Evolutionary conservation across 2,888 invertebrate genomes (phyloP).

Genomic region (Caenorhabditis afra): DNA sequence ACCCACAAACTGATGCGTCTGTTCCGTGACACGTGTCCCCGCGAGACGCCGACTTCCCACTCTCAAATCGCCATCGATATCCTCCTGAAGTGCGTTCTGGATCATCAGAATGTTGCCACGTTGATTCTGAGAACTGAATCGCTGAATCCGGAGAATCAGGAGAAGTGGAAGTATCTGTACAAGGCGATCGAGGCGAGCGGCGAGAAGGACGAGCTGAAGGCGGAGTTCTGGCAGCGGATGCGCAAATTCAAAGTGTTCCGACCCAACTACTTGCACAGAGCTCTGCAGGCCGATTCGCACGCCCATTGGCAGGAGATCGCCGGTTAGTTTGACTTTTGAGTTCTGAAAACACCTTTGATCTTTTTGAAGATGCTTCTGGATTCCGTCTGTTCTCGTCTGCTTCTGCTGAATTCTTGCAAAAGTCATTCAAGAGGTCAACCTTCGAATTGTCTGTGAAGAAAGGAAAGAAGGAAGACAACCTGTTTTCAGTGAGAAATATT

Average conservation of each 20-base stretch:
- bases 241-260: conserved; percentile 70
- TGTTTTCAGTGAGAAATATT: conserved; percentile 57
- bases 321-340: conserved; percentile 2
- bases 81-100: conserved; percentile 65
- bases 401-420: conserved; percentile 49
- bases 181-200: conserved; percentile 61
- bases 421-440: conserved; percentile 57
- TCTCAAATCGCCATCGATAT: conserved; percentile 72
- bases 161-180: conserved; percentile 73
- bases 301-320: conserved; percentile 55
- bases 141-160: conserved; percentile 60
- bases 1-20: conserved; percentile 62
- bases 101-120: conserved; percentile 71
- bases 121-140: conserved; percentile 68
- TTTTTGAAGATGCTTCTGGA: conserved; percentile 53
- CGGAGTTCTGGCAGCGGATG: conserved; percentile 68
- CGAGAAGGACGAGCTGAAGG: conserved; percentile 64
- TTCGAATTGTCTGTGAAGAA: conserved; percentile 45
- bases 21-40: conserved; percentile 73
- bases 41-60: conserved; percentile 55
- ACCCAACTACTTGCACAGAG: conserved; percentile 66
- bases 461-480: conserved; percentile 42
- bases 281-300: conserved; percentile 63
- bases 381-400: conserved; percentile 58
- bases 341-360: no score